Evolutionary conservation across 1,140 invertebrate genomes (phyloP).

Genomic region (Magallana gigas): DNA sequence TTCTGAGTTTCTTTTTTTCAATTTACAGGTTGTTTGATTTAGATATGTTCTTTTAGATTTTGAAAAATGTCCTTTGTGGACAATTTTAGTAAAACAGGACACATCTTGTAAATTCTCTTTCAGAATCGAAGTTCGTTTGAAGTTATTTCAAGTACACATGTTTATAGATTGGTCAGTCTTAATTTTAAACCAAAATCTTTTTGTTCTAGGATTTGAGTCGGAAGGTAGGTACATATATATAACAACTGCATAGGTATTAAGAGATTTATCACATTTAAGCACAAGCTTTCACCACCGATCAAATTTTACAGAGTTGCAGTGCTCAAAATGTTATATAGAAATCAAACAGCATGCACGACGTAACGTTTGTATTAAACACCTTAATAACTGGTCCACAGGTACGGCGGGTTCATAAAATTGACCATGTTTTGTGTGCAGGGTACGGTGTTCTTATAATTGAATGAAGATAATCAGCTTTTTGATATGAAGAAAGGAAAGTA

Average conservation of each 20-base stretch:
- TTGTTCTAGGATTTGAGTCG: conserved; percentile 13
- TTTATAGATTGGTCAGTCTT: background rate
- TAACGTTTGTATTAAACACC: background rate
- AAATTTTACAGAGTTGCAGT: background rate
- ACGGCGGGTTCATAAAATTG: background rate
- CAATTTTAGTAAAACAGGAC: no score
- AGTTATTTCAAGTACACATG: no score
- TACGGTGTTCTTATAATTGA: background rate
- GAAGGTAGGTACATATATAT: background rate
- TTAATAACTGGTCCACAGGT: background rate
- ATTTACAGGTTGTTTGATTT: no score
- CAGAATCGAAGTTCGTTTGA: no score
- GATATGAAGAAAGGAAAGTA: conserved; percentile 4
- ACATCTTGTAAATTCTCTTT: no score
- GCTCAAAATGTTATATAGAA: background rate
- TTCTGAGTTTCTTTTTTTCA: no score
- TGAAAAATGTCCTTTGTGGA: no score
- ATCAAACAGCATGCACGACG: conserved; percentile 11
- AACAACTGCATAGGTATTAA: conserved; percentile 20
- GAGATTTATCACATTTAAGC: background rate
- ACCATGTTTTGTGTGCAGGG: background rate
- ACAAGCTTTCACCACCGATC: conserved; percentile 6
- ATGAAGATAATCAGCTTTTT: conserved; percentile 31
- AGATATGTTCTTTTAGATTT: no score
- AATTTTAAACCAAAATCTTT: background rate